Evolutionary conservation across 2,113 vertebrate species (phyloP).

Genomic region (Muntiacus reevesi): DNA sequence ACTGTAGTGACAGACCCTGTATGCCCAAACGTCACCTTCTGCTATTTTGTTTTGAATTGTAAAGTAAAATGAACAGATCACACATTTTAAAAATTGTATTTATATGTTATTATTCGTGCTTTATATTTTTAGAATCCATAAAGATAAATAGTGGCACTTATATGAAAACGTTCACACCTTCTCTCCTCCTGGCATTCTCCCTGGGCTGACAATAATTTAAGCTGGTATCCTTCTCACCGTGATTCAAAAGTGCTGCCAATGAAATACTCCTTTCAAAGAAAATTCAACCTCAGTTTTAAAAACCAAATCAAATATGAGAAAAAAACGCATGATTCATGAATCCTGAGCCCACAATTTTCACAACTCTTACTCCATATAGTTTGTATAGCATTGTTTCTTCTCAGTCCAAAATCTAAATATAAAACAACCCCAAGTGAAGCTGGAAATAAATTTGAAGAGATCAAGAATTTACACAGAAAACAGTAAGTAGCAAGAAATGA

Average conservation of each 20-base stretch:
- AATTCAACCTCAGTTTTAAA: not conserved
- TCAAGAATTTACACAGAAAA: not conserved
- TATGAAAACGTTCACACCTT: not conserved
- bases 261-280: not conserved
- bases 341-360: not conserved
- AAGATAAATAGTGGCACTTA: not conserved
- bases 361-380: not conserved
- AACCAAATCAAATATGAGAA: not conserved
- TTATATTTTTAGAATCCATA: not conserved
- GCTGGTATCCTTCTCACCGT: not conserved
- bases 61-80: constrained; percentile 39
- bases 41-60: constrained; percentile 37
- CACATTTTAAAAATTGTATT: not conserved
- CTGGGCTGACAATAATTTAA: not conserved
- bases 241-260: not conserved
- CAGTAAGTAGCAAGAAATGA: not conserved
- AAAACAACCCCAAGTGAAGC: not conserved
- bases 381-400: not conserved
- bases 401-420: not conserved
- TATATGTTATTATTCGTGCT: not conserved
- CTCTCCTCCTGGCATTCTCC: not conserved
- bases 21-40: not conserved
- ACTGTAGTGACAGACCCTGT: not conserved
- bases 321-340: not conserved
- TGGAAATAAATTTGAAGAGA: not conserved